Conservation (phyloP, 2,888 invertebrate species). For the Drosophila sordidula region DNA sequence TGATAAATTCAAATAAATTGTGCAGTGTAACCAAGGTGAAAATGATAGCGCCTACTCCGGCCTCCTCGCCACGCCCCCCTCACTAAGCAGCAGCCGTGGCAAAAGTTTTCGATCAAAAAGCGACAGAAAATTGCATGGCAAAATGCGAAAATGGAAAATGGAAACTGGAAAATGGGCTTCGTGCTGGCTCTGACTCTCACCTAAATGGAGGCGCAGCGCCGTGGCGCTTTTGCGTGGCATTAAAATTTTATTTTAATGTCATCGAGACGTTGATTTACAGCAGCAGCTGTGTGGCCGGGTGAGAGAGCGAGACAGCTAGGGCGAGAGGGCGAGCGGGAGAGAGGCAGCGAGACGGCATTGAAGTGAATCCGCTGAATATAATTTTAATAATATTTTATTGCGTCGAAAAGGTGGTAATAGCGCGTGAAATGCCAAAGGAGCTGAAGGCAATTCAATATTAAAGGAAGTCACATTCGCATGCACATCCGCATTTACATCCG, state of each 20-base stretch:
- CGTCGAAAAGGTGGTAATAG: conserved; percentile 77
- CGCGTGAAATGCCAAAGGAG: conserved; percentile 63
- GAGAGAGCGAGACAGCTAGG: conserved; percentile 1
- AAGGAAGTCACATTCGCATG: neutral
- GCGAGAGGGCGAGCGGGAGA: neutral
- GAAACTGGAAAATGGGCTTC: conserved; percentile 17
- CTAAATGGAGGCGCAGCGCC: conserved; percentile 37
- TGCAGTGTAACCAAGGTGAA: conserved; percentile 82
- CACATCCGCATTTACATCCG: no score
- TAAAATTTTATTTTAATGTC: conserved; percentile 85
- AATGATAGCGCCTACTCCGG: conserved; percentile 62
- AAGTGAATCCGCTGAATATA: conserved; percentile 60
- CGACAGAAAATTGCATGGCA: conserved; percentile 55
- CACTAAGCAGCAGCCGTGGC: conserved; percentile 35
- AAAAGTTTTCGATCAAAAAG: conserved; percentile 75
- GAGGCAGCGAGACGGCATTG: conserved; percentile 9
- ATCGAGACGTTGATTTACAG: conserved; percentile 84
- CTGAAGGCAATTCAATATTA: conserved; percentile 12
- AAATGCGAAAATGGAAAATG: conserved; percentile 39
- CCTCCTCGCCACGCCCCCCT: neutral
- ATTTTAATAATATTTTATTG: conserved; percentile 84
- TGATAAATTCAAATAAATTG: conserved; percentile 82
- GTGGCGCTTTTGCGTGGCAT: conserved; percentile 60
- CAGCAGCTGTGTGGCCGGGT: conserved; percentile 48
- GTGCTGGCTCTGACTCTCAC: conserved; percentile 14